These are phyloP conservation scores for Pseudorhombus dupliciocellatus DNA, from an alignment of 2,113 vertebrate species.

Conservation along the genomic window DNA sequence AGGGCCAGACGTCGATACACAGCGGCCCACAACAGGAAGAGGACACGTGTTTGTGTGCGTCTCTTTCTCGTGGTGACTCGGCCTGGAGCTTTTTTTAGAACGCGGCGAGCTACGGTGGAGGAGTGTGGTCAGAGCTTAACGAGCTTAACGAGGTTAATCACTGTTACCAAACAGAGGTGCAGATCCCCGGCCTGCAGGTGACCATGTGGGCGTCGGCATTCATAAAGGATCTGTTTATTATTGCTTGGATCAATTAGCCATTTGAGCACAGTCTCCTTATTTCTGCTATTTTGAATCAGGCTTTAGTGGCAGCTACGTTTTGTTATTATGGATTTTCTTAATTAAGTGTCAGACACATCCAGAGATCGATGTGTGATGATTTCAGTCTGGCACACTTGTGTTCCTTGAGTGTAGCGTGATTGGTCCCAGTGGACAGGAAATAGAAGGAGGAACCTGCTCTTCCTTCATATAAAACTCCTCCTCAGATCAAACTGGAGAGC, in stretches of 20 bases:
- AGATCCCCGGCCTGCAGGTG: neutral
- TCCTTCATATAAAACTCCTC: conserved; percentile 1
- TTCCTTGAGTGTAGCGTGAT: neutral
- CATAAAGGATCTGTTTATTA: too few species aligned
- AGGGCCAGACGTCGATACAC: conserved; percentile 35
- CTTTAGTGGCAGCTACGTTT: too few species aligned
- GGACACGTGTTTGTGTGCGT: conserved; percentile 5
- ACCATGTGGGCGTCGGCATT: neutral
- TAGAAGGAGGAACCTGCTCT: neutral
- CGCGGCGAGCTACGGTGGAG: neutral
- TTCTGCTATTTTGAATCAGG: too few species aligned
- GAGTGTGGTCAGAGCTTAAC: conserved; percentile 41
- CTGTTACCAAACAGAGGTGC: neutral
- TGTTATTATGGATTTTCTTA: neutral
- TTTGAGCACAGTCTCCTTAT: too few species aligned
- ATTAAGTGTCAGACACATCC: neutral
- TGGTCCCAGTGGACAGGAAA: too few species aligned
- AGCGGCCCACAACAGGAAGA: neutral
- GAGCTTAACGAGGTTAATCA: conserved; percentile 35
- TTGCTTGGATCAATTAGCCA: too few species aligned
- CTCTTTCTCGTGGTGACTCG: neutral
- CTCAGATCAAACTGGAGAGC: neutral
- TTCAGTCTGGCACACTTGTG: neutral
- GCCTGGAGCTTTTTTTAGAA: neutral
- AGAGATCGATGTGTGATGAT: neutral